A percentile compares a stretch with the other conserved stretches of the same genome.
These are phyloP conservation scores for Netelia fuscicornis DNA, from an alignment of 2,888 invertebrate species.

Conservation along the genomic window DNA sequence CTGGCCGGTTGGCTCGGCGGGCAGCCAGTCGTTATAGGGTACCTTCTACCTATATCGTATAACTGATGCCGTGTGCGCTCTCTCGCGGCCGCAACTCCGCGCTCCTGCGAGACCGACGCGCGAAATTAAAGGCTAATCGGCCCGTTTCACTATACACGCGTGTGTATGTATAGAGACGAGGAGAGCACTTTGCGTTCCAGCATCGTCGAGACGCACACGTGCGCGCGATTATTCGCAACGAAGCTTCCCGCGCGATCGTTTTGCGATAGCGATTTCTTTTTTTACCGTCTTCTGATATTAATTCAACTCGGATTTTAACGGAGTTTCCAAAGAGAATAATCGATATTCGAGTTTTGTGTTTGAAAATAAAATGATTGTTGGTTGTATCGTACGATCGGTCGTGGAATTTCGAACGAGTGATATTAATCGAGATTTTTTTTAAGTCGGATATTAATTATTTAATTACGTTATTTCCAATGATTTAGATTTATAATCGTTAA, in stretches of 20 bases:
- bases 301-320: constrained; percentile 33
- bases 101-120: constrained; percentile 58
- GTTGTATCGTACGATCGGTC: too few species aligned
- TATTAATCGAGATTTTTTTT: not conserved
- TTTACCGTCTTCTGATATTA: constrained; percentile 13
- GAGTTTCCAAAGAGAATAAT: constrained; percentile 27
- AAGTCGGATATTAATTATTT: too few species aligned
- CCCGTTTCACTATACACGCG: constrained; percentile 57
- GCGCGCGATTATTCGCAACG: constrained; percentile 49
- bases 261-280: constrained; percentile 25
- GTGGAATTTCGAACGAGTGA: too few species aligned
- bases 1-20: constrained; percentile 59
- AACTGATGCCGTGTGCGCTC: constrained; percentile 34
- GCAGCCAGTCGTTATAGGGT: constrained; percentile 66
- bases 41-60: constrained; percentile 38
- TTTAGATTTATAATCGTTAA: too few species aligned
- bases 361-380: constrained; percentile 3
- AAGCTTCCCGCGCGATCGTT: constrained; percentile 50
- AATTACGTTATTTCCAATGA: too few species aligned
- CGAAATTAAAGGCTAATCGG: constrained; percentile 67
- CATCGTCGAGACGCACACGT: constrained; percentile 40
- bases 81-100: constrained; percentile 31
- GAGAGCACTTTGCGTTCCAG: constrained; percentile 45
- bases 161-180: not conserved
- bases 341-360: constrained; percentile 22